A percentile compares a stretch with the other conserved stretches of the same genome.
These are phyloP conservation scores for Macrotis lagotis DNA, from an alignment of 2,113 vertebrate genomes.

Conservation along the genomic window DNA sequence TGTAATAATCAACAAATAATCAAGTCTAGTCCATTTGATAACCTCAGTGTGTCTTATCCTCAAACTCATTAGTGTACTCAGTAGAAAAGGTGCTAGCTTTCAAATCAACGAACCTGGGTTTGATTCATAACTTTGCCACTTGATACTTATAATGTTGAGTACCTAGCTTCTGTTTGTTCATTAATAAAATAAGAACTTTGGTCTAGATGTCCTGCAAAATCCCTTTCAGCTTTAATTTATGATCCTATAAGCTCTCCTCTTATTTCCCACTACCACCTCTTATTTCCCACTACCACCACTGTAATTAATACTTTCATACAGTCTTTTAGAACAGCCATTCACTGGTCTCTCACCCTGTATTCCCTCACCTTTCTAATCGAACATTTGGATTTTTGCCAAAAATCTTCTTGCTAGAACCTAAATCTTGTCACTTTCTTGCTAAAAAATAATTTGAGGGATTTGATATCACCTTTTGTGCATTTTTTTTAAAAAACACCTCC, in stretches of 20 bases:
- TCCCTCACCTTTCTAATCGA: background rate
- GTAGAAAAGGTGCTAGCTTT: background rate
- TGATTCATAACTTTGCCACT: background rate
- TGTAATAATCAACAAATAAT: background rate
- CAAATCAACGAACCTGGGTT: background rate
- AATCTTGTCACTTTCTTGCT: background rate
- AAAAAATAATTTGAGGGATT: background rate
- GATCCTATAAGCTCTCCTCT: background rate
- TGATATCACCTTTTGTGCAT: background rate
- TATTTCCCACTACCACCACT: background rate
- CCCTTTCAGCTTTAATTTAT: background rate
- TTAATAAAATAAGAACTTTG: background rate
- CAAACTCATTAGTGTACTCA: background rate
- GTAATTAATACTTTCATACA: background rate
- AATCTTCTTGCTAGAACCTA: background rate
- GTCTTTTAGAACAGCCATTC: background rate
- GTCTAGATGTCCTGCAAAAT: background rate
- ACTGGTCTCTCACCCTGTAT: background rate
- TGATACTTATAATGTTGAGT: background rate
- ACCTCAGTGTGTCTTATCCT: background rate
- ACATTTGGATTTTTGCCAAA: background rate
- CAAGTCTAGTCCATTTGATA: background rate
- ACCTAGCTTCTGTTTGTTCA: background rate
- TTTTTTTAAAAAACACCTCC: background rate
- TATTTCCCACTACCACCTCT: background rate